A percentile compares a stretch with the other conserved stretches of the same genome.
Conservation (phyloP, 2,113 vertebrate species). For the Steatornis caripensis region DNA sequence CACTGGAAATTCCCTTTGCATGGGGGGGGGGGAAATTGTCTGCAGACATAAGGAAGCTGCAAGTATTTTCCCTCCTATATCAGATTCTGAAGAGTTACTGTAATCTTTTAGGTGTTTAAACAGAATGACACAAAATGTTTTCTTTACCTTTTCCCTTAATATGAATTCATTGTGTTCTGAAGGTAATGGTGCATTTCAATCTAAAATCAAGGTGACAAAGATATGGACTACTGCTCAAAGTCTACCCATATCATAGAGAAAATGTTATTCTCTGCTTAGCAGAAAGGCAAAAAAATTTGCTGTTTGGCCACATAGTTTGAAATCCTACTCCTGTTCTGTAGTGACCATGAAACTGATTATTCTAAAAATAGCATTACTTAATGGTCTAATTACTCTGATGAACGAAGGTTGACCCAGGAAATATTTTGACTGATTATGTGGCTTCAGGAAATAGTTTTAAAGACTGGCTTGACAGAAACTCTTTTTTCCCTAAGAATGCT, state of each 20-base stretch:
- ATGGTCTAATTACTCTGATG: background rate
- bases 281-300: background rate
- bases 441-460: background rate
- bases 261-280: background rate
- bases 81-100: background rate
- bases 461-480: background rate
- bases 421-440: background rate
- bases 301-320: background rate
- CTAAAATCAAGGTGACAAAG: background rate
- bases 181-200: background rate
- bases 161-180: background rate
- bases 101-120: background rate
- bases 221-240: background rate
- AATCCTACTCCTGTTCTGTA: background rate
- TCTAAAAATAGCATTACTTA: background rate
- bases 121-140: background rate
- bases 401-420: background rate
- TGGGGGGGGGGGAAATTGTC: background rate
- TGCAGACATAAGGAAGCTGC: background rate
- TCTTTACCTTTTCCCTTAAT: background rate
- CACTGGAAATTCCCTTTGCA: background rate
- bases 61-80: background rate
- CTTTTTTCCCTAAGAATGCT: background rate
- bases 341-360: background rate
- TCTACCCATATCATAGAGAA: background rate